These are phyloP conservation scores for Pycnomerus fuliginosus DNA, from an alignment of 2,888 invertebrate species.

Conservation along the genomic window DNA sequence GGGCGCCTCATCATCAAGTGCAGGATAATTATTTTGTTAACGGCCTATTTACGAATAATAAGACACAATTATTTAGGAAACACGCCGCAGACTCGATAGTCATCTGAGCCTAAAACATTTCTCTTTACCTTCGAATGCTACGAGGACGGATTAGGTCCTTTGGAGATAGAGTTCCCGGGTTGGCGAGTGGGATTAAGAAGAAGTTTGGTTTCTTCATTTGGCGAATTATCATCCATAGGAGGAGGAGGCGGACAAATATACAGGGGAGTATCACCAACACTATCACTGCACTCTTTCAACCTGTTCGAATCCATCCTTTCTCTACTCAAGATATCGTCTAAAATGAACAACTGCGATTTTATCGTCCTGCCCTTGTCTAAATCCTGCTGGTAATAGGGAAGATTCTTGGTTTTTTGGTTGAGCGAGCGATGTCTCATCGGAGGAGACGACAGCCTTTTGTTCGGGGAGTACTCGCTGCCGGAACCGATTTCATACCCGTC, in stretches of 20 bases:
- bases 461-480: slow-evolving; percentile 49
- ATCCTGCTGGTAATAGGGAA: slow-evolving; percentile 40
- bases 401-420: slow-evolving; percentile 35
- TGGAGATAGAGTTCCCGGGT: slow-evolving; percentile 45
- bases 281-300: slow-evolving; percentile 42
- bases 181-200: slow-evolving; percentile 42
- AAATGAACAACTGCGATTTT: slow-evolving; percentile 51
- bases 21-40: too few relatives aligned
- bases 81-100: too few relatives aligned
- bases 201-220: slow-evolving; percentile 56
- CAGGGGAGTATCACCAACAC: slow-evolving; percentile 48
- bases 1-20: too few relatives aligned
- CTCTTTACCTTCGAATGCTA: slow-evolving; percentile 52
- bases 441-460: slow-evolving; percentile 45
- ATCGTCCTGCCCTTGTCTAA: slow-evolving; percentile 43
- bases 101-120: background rate
- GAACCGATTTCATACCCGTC: slow-evolving; percentile 60
- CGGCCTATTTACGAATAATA: too few relatives aligned
- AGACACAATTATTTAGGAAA: too few relatives aligned
- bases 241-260: slow-evolving; percentile 58
- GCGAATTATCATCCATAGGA: slow-evolving; percentile 56
- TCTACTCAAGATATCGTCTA: slow-evolving; percentile 51
- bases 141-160: slow-evolving; percentile 48
- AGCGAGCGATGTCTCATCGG: slow-evolving; percentile 40
- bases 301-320: slow-evolving; percentile 45